Evolutionary conservation across 1,140 invertebrate genomes (phyloP), one percentile per base, ranked within the genome.

Genomic region (Idris sp.): DNA sequence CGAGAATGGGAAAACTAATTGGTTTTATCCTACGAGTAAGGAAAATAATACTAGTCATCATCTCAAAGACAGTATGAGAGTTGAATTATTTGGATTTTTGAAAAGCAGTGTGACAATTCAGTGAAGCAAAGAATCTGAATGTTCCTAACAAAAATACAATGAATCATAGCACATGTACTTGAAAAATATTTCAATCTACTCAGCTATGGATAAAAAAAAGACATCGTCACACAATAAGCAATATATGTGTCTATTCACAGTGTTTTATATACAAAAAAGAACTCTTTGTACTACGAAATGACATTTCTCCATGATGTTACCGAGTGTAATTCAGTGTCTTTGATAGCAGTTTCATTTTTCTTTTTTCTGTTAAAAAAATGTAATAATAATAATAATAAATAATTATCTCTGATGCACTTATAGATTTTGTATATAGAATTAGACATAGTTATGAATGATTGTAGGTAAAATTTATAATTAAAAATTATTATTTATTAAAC

Each of bases 131-230:
- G 35, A 38, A 67, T 31, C 43, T 31, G 38, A 48, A 48, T 67
- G 71, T 74, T 74, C 71, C 71, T 74, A 74, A 30, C 46, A 56
- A 67, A 74, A 74, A 53, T 51, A 64, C 48, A 67, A 74, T 65
- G 71, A 74, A 74, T 74, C 71, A 65, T 65, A 65, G n/a, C n/a
- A 41, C 18, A 14, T 53, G 31, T 54, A 54, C 49, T 38, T 35
- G 35, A 64, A 28, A 65, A 35, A 14, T 19, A 62, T 4, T 41
- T 48, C 15, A 62, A 48, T 11, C 49, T 35, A 53, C 18, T 68
- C 18, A 49, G 46, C 41, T 61, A 35, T 51, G 15, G 31, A 46
- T 31, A 33, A 30, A 40, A n/a, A n/a, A 36, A 44, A 19, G n/a
- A 35, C 48, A 48, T 15, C 51, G 35, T 58, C 25, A 53, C 46